These are phyloP conservation scores for Amitus sp. DNA, from an alignment of 2,888 invertebrate genomes.

Conservation along the genomic window DNA sequence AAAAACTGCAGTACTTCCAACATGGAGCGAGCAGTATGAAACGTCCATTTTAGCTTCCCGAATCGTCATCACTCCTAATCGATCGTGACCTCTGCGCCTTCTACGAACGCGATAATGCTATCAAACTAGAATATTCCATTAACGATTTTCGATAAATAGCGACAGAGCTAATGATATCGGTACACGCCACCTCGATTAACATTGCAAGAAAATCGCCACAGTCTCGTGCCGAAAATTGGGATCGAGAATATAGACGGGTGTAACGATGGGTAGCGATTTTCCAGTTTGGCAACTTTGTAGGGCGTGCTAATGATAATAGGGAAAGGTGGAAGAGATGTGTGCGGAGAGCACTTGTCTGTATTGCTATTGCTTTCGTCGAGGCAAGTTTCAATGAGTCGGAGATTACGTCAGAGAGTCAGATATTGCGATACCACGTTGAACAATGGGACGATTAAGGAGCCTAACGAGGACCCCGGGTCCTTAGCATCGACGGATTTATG, in stretches of 20 bases:
- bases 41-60: no score
- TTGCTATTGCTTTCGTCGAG: constrained; percentile 51
- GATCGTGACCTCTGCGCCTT: constrained; percentile 41
- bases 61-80: constrained; percentile 11
- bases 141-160: constrained; percentile 50
- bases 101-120: constrained; percentile 51
- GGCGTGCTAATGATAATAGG: constrained; percentile 34
- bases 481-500: constrained; percentile 34
- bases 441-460: constrained; percentile 54
- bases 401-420: constrained; percentile 53
- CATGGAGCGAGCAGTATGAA: background rate
- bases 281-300: constrained; percentile 42
- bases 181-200: constrained; percentile 15
- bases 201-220: background rate
- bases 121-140: constrained; percentile 59
- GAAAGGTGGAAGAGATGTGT: constrained; percentile 24
- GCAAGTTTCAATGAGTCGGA: constrained; percentile 59
- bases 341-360: constrained; percentile 32
- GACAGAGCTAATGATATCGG: constrained; percentile 27
- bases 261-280: constrained; percentile 30
- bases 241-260: no score
- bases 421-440: constrained; percentile 40
- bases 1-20: no score
- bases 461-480: constrained; percentile 28
- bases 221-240: no score